These are phyloP conservation scores for Cerastis rubricosa DNA, from an alignment of 2,888 invertebrate genomes.

Conservation along the genomic window DNA sequence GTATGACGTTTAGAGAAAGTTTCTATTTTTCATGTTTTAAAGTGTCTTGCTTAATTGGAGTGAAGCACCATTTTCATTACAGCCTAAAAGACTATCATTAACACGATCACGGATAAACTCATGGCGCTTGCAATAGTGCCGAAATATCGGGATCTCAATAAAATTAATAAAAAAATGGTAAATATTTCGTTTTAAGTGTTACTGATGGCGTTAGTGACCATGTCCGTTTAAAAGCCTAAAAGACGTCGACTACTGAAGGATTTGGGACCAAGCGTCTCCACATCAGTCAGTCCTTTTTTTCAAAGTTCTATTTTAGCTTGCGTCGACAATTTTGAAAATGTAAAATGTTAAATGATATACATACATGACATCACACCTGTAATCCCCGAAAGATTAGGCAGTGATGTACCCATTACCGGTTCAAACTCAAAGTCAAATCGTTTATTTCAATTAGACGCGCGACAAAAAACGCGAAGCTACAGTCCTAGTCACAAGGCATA, in stretches of 20 bases:
- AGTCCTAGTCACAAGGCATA: no score
- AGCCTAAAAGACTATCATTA: neutral
- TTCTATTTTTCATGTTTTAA: neutral
- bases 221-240: neutral
- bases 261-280: neutral
- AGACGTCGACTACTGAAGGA: neutral
- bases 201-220: accelerated
- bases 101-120: neutral
- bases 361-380: no score
- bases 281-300: neutral
- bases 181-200: neutral
- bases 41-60: neutral
- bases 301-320: neutral
- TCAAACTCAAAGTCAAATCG: no score
- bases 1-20: neutral
- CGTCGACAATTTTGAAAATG: neutral
- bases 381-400: no score
- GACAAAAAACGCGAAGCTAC: no score
- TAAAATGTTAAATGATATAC: neutral
- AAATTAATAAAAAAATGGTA: neutral
- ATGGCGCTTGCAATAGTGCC: neutral
- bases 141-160: neutral
- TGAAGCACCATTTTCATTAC: neutral
- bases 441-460: no score
- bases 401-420: no score